Evolutionary conservation across 1,140 invertebrate genomes (phyloP).

Genomic region (Cotesia glomerata): DNA sequence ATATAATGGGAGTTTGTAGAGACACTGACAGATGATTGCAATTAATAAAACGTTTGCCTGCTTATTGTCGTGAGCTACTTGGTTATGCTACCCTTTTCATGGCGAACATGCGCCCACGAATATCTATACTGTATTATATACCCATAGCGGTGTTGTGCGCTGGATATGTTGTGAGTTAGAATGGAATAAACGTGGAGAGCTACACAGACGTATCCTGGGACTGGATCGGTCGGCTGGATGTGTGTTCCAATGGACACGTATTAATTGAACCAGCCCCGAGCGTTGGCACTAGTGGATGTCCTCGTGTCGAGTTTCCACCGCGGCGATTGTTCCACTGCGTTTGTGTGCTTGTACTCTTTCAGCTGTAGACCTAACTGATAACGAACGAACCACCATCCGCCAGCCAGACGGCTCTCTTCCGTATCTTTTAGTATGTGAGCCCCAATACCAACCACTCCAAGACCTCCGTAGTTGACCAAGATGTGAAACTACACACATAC

Average conservation of each 20-base stretch:
- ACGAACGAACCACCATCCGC: constrained; percentile 3
- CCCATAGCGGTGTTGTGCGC: background rate
- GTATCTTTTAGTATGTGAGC: background rate
- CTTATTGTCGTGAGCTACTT: constrained; percentile 57
- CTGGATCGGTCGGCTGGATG: background rate
- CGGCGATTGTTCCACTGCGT: constrained; percentile 44
- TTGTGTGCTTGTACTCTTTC: constrained; percentile 9
- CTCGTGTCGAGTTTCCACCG: constrained; percentile 57
- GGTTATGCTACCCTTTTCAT: constrained; percentile 56
- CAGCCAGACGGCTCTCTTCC: background rate
- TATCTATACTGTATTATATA: constrained; percentile 9
- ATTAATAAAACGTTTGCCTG: constrained; percentile 61
- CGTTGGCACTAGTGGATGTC: constrained; percentile 58
- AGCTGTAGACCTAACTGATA: constrained; percentile 22
- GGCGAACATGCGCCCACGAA: constrained; percentile 15
- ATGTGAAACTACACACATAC: background rate
- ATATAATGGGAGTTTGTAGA: constrained; percentile 40
- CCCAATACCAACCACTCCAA: background rate
- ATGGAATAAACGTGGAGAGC: constrained; percentile 2
- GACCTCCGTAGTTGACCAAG: constrained; percentile 16
- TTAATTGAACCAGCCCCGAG: constrained; percentile 53
- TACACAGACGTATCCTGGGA: constrained; percentile 19
- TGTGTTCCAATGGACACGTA: constrained; percentile 53
- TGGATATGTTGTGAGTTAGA: background rate
- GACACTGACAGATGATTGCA: constrained; percentile 59